These are phyloP conservation scores for Sinhomidia bicolor DNA, from an alignment of 2,888 invertebrate species.

Conservation along the genomic window DNA sequence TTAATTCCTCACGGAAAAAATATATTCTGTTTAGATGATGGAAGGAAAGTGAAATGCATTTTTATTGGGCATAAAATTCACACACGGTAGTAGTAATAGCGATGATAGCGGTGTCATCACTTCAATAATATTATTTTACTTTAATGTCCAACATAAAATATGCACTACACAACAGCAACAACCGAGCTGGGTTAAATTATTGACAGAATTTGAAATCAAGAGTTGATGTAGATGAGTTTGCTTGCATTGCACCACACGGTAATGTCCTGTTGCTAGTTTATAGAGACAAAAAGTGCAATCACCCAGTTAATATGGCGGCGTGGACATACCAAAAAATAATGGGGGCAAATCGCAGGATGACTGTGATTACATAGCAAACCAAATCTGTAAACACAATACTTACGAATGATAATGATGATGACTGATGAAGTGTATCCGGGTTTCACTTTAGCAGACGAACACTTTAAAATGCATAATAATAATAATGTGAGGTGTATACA, in stretches of 20 bases:
- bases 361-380: slow-evolving; percentile 63
- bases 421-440: slow-evolving; percentile 71
- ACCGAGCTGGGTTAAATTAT: slow-evolving; percentile 3
- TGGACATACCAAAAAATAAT: slow-evolving; percentile 61
- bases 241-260: not conserved
- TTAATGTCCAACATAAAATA: slow-evolving; percentile 32
- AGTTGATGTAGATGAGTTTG: no score
- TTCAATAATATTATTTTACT: slow-evolving; percentile 37
- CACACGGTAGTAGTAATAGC: slow-evolving; percentile 13
- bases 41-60: slow-evolving; percentile 58
- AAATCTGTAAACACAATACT: slow-evolving; percentile 70
- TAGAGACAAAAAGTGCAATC: slow-evolving; percentile 25
- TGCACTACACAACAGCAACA: not conserved
- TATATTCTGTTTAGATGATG: not conserved
- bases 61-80: slow-evolving; percentile 65
- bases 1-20: slow-evolving; percentile 26
- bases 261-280: not conserved
- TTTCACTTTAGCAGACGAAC: slow-evolving; percentile 58
- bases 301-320: slow-evolving; percentile 37
- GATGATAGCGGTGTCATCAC: slow-evolving; percentile 31
- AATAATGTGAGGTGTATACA: not conserved
- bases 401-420: slow-evolving; percentile 43
- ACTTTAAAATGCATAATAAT: slow-evolving; percentile 13
- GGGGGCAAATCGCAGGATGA: slow-evolving; percentile 70
- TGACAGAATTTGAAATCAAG: slow-evolving; percentile 48